Base-by-base conservation (phyloP, 2,888 invertebrate genomes). In the Abscondita cerata region DNA sequence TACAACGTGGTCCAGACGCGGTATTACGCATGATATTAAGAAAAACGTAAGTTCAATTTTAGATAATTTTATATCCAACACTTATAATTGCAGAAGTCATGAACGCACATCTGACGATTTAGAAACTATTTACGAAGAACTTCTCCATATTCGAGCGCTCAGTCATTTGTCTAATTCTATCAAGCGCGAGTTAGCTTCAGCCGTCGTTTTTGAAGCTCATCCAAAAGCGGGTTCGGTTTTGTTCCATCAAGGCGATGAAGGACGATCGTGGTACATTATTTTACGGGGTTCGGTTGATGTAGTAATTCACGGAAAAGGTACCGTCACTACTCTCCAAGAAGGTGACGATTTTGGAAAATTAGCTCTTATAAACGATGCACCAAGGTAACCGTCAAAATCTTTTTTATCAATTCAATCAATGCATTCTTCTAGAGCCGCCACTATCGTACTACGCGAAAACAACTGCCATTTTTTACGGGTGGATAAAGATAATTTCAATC, bases 261-360 rank as follows among this genome's bases (percentile, higher is more conserved):
- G 92, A 48, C 86, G 89, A 70, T 91, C 90, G 44, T 93, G 93
- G 93, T 93, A 92, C 80, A 91, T 93, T 67, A 87, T 93, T 68
- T 84, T 93, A 56, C 86, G 89, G 73, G 93, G 93, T 44, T 91
- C 91, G 4, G 93, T 93, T 44, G 91, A 92, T 78, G 93, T 93
- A 59, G 90, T 90, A 68, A 92, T 93, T 70, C 89, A 91, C 77
- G 92, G 92, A 64, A 93, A 93, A 83, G 93, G 93, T 48, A 87
- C 90, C 11, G 92, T 93, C 33, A 91, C 91, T 69, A 89, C 89
- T 41, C 82, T 93, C 36, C 89, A 90, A 76, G 92, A 92, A 80
- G 92, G 92, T 59, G 93, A 93, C 80, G 93, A 93, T 81, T 93
- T 93, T 80, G 93, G 93, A 52, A 93, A 93, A 82, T 82, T 93